Evolutionary conservation across 1,140 invertebrate species (phyloP).

Genomic region (Nomia melanderi): DNA sequence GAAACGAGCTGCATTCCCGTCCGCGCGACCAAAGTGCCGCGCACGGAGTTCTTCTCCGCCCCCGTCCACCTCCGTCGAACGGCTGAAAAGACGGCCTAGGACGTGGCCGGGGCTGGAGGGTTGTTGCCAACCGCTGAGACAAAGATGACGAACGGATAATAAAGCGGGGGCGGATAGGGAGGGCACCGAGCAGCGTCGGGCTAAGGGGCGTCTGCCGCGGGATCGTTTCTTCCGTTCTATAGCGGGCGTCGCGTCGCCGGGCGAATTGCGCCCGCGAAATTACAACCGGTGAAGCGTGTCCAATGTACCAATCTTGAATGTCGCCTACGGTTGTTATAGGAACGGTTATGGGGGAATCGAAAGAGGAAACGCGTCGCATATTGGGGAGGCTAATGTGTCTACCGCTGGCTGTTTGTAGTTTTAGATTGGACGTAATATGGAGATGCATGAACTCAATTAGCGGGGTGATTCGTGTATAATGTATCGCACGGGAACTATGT

Average conservation of each 20-base stretch:
- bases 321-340: neutral
- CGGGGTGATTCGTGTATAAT: too few species aligned
- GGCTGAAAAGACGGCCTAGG: conserved; percentile 46
- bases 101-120: neutral
- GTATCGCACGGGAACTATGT: too few species aligned
- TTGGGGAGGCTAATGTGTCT: neutral
- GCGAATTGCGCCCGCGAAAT: conserved; percentile 39
- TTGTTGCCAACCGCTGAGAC: conserved; percentile 47
- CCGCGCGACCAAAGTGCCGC: conserved; percentile 39
- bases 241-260: neutral
- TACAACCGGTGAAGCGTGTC: conserved; percentile 20
- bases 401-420: neutral
- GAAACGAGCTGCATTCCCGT: conserved; percentile 56
- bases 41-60: conserved; percentile 50
- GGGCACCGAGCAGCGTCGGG: neutral
- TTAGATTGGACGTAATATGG: too few species aligned
- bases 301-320: conserved; percentile 17
- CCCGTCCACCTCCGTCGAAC: conserved; percentile 45
- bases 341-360: neutral
- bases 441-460: too few species aligned
- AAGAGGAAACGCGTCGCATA: neutral
- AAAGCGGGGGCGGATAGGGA: conserved; percentile 30
- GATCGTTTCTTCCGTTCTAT: conserved; percentile 11
- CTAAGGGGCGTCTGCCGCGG: neutral
- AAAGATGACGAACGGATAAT: conserved; percentile 58